phyloP scores from a whole-genome alignment of 35 echinoderm and acorn worm genomes.

The Patiria miniata region DNA sequence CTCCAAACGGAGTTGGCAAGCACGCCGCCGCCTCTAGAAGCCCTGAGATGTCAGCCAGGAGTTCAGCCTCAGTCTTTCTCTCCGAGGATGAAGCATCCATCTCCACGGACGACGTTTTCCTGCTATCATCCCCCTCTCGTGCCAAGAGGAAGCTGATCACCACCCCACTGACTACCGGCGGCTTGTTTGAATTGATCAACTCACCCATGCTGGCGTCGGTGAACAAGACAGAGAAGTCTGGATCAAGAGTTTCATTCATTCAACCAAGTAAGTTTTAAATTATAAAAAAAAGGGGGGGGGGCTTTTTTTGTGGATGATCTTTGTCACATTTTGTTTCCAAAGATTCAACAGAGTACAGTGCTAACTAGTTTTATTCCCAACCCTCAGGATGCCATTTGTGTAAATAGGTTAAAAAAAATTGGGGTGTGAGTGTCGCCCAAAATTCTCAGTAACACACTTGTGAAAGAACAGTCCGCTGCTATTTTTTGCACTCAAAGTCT shows the following conservation, averaged over 20 bases:
- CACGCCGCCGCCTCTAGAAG: background rate
- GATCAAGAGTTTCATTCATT: background rate
- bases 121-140: background rate
- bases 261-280: slow-evolving; percentile 1
- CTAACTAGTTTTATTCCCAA: too few relatives aligned
- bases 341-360: too few relatives aligned
- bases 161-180: slow-evolving; percentile 42
- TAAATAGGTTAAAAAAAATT: background rate
- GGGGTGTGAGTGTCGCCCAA: background rate
- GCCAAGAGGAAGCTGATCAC: slow-evolving; percentile 21
- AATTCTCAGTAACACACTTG: background rate
- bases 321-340: background rate
- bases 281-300: too few relatives aligned
- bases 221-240: background rate
- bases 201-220: slow-evolving; percentile 38
- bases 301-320: background rate
- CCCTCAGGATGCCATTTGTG: background rate
- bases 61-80: background rate
- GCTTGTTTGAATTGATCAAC: slow-evolving; percentile 44
- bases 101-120: slow-evolving; percentile 10
- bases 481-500: background rate
- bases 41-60: background rate
- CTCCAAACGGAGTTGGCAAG: background rate
- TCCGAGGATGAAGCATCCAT: background rate
- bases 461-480: background rate